These are phyloP conservation scores for Otolemur crassicaudatus DNA, from an alignment of 2,797 vertebrate genomes.

Conservation along the genomic window DNA sequence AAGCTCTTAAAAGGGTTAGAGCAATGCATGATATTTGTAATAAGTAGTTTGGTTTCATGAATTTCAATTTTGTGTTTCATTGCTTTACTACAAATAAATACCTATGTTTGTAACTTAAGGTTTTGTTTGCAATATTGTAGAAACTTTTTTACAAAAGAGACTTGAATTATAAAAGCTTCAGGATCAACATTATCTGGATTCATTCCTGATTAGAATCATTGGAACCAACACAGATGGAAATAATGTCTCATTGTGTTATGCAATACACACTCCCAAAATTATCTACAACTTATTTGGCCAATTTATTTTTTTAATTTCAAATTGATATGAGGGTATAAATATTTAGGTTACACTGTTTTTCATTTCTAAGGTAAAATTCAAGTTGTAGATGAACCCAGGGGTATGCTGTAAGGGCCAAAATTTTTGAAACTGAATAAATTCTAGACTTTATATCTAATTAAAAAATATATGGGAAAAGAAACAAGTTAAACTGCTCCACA, in stretches of 20 bases:
- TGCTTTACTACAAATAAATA: neutral
- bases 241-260: neutral
- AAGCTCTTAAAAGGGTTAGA: rapidly evolving
- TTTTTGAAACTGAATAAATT: neutral
- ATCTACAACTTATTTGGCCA: neutral
- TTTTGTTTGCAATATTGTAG: neutral
- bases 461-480: neutral
- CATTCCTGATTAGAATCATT: neutral
- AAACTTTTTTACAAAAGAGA: neutral
- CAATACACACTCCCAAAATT: neutral
- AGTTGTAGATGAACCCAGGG: too few species aligned
- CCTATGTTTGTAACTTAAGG: neutral
- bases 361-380: too few species aligned
- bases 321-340: too few species aligned
- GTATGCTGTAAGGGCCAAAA: neutral
- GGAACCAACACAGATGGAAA: neutral
- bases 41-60: neutral
- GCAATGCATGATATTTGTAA: neutral
- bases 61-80: neutral
- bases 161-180: neutral
- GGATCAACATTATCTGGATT: neutral
- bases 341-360: too few species aligned
- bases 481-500: neutral
- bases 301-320: too few species aligned
- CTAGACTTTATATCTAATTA: neutral